Evolutionary conservation across 2,113 vertebrate genomes (phyloP), one percentile per base, ranked within the genome.

Genomic region (Empidonax alnorum): DNA sequence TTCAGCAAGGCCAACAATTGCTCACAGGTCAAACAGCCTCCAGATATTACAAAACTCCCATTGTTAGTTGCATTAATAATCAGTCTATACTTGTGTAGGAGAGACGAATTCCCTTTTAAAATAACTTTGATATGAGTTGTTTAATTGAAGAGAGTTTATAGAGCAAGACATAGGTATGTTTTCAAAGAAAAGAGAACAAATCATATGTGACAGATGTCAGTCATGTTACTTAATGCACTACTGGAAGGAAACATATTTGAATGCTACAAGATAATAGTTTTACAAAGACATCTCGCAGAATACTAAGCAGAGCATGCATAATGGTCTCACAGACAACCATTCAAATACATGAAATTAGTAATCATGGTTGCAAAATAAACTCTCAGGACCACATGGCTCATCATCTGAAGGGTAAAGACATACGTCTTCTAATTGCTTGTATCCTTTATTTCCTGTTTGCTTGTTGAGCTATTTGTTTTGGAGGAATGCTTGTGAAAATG

Each of bases 131-230:
- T 85, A 55, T 0, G 23, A 90, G 50, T 39, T 73, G 46, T 84
- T 73, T 96, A 91, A 95, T 89, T 89, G 80, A 93, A 94, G 50
- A 83, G 46, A 90, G 55, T 92, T 95, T 92, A 71, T 42, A 80
- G 63, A 93, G 67, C 53, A 76, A 88, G 92, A 46, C 75, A 87
- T 6, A 69, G 30, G 84, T 73, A 69, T 59, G 75, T 83, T 93
- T 94, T 89, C 87, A 85, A 63, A 96, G 63, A 84, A 74, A 65
- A 87, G 74, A 83, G 89, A 95, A 96, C 49, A 93, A 91, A 88
- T 83, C 72, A 33, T 61, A 46, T 7, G 30, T 94, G 93, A 95
- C 90, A 96, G 91, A 59, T 0, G 3, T 90, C 95, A 91, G 87
- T 96, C 94, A 90, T 74, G 37, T 80, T 79, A 47, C 55, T 96